Evolutionary conservation across 2,888 invertebrate genomes (phyloP).

Genomic region (Dynastes grantii): DNA sequence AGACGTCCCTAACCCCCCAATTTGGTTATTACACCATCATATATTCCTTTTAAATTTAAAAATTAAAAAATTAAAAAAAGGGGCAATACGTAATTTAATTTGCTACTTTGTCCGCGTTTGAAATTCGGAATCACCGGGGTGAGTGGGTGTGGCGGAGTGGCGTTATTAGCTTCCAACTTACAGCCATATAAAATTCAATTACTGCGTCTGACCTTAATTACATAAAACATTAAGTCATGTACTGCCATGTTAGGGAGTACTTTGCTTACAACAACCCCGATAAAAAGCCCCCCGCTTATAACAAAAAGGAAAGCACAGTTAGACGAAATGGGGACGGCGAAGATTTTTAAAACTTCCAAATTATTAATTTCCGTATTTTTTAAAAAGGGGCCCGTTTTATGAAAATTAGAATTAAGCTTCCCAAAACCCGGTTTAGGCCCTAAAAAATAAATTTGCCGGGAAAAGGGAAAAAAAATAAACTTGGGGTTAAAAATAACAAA

Average conservation of each 20-base stretch:
- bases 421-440: too few species aligned
- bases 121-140: slow-evolving; percentile 2
- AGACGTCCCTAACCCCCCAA: neutral
- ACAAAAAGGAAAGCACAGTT: neutral
- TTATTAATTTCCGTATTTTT: too few species aligned
- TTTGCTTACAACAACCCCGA: neutral
- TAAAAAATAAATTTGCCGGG: too few species aligned
- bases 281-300: neutral
- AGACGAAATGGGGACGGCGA: too few species aligned
- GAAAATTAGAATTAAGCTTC: too few species aligned
- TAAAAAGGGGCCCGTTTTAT: too few species aligned
- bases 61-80: too few species aligned
- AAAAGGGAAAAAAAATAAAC: too few species aligned
- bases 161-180: slow-evolving; percentile 15
- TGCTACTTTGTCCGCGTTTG: slow-evolving; percentile 4
- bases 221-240: slow-evolving; percentile 34
- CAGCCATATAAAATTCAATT: slow-evolving; percentile 31
- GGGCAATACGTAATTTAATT: slow-evolving; percentile 7
- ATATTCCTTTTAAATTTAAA: neutral
- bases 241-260: slow-evolving; percentile 6
- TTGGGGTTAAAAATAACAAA: too few species aligned
- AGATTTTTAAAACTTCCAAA: too few species aligned
- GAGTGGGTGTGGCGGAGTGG: neutral
- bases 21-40: neutral
- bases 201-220: slow-evolving; percentile 36